phyloP scores from a whole-genome alignment of 1,140 invertebrate genomes.

The Drosophila nannoptera region DNA sequence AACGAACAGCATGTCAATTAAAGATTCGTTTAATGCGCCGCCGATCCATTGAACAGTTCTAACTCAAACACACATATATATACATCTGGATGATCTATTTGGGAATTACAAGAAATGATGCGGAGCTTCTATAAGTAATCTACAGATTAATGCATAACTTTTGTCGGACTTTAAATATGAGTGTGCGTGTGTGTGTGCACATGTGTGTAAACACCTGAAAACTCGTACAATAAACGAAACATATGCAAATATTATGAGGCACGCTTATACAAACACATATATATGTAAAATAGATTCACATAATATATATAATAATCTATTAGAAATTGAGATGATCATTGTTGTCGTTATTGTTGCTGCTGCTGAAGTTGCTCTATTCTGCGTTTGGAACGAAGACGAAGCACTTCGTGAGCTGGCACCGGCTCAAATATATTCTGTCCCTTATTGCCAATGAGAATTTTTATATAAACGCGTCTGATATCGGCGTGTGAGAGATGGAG shows the following conservation, averaged over 20 bases:
- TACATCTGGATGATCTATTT: not conserved
- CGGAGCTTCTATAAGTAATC: not conserved
- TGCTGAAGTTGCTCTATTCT: not conserved
- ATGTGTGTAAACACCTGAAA: no score
- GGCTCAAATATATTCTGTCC: slow-evolving; percentile 47
- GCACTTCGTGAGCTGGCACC: slow-evolving; percentile 24
- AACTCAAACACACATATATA: not conserved
- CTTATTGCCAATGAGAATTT: slow-evolving; percentile 42
- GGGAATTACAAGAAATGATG: slow-evolving; percentile 3
- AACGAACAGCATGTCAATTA: slow-evolving; percentile 58
- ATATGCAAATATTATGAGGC: not conserved
- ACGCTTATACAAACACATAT: not conserved
- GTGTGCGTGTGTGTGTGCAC: no score
- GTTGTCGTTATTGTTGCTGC: not conserved
- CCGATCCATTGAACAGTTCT: not conserved
- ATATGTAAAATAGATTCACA: not conserved
- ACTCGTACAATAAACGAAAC: not conserved
- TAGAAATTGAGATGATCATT: not conserved
- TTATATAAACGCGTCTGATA: slow-evolving; percentile 37
- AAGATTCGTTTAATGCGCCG: slow-evolving; percentile 33
- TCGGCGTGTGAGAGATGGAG: not conserved
- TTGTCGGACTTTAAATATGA: no score
- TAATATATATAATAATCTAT: not conserved
- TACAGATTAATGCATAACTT: no score
- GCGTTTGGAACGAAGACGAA: not conserved